These are phyloP conservation scores for Podocnemis expansa DNA, from an alignment of 2,113 vertebrate genomes.

Conservation along the genomic window DNA sequence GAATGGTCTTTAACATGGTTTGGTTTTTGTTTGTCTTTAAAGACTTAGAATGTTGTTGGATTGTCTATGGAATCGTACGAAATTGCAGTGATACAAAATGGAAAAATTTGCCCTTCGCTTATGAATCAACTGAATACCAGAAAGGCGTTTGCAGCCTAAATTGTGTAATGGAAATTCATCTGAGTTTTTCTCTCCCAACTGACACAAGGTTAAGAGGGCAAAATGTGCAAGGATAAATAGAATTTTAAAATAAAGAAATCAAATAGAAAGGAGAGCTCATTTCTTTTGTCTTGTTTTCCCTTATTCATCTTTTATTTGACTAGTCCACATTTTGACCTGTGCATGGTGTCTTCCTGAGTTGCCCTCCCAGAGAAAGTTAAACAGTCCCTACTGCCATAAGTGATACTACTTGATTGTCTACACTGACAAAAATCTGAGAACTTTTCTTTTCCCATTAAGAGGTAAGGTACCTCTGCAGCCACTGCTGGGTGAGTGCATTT, in stretches of 20 bases:
- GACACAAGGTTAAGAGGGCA: slow-evolving; percentile 16
- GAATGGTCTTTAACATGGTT: slow-evolving; percentile 35
- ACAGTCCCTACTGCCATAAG: background rate
- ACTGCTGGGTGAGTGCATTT: background rate
- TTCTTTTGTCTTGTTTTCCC: background rate
- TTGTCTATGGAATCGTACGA: slow-evolving; percentile 10
- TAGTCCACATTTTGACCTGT: background rate
- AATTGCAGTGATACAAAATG: slow-evolving; percentile 35
- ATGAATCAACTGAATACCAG: slow-evolving; percentile 24
- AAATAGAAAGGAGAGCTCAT: background rate
- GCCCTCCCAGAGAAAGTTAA: background rate
- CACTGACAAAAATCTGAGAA: slow-evolving; percentile 1
- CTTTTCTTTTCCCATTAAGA: background rate
- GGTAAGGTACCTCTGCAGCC: background rate
- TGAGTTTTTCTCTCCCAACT: background rate
- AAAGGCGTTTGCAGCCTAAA: background rate
- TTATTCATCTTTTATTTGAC: background rate
- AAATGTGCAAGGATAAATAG: background rate
- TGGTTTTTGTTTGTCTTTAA: slow-evolving; percentile 47
- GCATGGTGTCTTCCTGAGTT: background rate
- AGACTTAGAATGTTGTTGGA: slow-evolving; percentile 44
- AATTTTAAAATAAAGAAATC: slow-evolving; percentile 9
- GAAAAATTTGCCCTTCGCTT: slow-evolving; percentile 61
- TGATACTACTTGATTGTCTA: background rate
- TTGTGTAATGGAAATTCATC: background rate